These are phyloP conservation scores for Stratiomys singularior DNA, from an alignment of 2,888 invertebrate species.

Conservation along the genomic window DNA sequence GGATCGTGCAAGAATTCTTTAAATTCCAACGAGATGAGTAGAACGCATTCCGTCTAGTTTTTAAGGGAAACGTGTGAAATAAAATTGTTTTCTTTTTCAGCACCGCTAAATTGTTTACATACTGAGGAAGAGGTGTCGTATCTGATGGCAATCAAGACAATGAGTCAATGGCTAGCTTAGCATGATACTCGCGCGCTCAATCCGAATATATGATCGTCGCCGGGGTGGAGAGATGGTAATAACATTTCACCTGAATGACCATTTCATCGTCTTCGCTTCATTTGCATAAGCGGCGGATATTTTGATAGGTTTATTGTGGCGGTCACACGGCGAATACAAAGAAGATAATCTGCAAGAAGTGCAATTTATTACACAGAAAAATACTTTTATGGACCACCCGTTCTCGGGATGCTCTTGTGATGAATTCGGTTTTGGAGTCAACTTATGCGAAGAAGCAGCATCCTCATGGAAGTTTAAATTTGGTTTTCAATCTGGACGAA, in stretches of 20 bases:
- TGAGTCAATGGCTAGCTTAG: neutral
- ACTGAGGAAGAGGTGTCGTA: neutral
- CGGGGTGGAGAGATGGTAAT: neutral
- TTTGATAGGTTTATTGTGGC: neutral
- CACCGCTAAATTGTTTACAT: neutral
- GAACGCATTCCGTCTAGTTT: neutral
- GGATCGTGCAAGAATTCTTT: conserved; percentile 7
- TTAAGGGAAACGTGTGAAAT: neutral
- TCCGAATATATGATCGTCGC: neutral
- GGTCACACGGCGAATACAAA: too few species aligned
- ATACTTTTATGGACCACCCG: too few species aligned
- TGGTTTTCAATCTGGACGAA: too few species aligned
- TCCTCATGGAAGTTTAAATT: too few species aligned
- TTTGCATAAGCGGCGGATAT: neutral
- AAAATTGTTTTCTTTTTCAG: neutral
- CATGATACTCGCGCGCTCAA: neutral
- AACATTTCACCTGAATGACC: neutral
- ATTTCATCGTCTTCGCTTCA: neutral
- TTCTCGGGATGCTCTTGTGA: too few species aligned
- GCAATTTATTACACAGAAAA: too few species aligned
- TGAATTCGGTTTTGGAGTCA: too few species aligned
- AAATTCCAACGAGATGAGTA: conserved; percentile 5
- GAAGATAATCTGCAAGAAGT: too few species aligned
- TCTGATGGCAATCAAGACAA: neutral
- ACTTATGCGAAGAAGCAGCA: too few species aligned